A percentile compares a stretch with the other conserved stretches of the same genome.
phyloP scores from a whole-genome alignment of 2,797 vertebrate genomes.

The Coranthus polyacanthus region DNA sequence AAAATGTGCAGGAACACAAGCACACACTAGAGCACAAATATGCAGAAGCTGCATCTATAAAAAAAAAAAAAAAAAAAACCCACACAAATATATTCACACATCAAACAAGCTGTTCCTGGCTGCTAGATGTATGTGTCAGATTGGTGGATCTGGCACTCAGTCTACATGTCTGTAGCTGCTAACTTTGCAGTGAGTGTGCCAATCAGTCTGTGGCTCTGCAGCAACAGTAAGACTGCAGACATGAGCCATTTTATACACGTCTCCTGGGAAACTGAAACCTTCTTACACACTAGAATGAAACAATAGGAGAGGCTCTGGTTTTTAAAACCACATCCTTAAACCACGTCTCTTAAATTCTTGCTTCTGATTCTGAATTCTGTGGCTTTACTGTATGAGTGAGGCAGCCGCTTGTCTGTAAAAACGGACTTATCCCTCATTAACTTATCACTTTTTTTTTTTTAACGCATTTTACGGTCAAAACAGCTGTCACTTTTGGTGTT shows the following conservation, averaged over 20 bases:
- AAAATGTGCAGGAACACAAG: conserved; percentile 5
- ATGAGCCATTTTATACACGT: too few species aligned
- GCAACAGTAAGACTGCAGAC: not conserved
- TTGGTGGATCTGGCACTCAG: conserved; percentile 10
- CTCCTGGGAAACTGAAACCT: too few species aligned
- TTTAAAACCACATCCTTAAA: conserved; percentile 18
- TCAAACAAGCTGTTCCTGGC: conserved; percentile 16
- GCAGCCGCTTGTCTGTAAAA: conserved; percentile 34
- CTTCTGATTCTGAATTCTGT: conserved; percentile 26
- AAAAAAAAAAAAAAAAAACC: too few species aligned
- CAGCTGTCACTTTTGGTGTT: too few species aligned
- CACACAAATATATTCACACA: too few species aligned
- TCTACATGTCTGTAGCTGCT: conserved; percentile 32
- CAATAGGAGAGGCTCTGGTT: not conserved
- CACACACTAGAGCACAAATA: conserved; percentile 5
- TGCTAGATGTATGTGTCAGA: conserved; percentile 7
- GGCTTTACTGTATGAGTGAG: conserved; percentile 12
- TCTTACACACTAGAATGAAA: too few species aligned
- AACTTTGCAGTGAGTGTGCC: too few species aligned
- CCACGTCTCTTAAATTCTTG: conserved; percentile 13
- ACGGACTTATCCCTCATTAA: conserved; percentile 29
- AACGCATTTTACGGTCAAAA: conserved; percentile 9
- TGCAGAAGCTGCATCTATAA: too few species aligned
- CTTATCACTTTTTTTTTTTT: too few species aligned
- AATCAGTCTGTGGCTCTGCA: conserved; percentile 16